Conservation (phyloP, 2,113 vertebrate genomes). For the Phoenicopterus ruber region DNA sequence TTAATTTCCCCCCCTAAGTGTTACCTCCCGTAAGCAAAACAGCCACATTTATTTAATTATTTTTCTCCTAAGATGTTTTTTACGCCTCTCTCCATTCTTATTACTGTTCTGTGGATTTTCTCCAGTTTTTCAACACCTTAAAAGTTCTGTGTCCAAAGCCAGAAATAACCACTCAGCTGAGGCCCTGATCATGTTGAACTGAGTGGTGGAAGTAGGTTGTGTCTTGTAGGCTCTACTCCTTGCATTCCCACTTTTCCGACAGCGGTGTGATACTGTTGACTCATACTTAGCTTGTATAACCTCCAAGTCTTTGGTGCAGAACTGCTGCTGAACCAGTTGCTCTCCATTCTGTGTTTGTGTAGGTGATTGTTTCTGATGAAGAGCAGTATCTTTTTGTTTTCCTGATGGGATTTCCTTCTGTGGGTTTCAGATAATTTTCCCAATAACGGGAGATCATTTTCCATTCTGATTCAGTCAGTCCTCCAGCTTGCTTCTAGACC, state of each 20-base stretch:
- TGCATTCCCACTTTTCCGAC: background rate
- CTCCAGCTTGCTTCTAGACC: background rate
- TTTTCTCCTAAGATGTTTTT: background rate
- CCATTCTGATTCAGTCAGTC: background rate
- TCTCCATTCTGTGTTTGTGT: background rate
- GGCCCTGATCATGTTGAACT: background rate
- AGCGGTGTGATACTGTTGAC: accelerated
- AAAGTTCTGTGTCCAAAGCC: background rate
- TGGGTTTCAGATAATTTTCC: background rate
- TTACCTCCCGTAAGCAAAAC: background rate
- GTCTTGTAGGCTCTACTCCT: background rate
- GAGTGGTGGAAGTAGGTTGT: background rate
- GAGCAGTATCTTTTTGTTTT: background rate
- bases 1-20: background rate
- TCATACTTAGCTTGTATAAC: background rate
- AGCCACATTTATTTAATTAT: background rate
- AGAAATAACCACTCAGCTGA: background rate
- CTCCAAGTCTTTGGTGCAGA: background rate
- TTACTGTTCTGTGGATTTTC: background rate
- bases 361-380: background rate
- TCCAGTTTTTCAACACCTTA: background rate
- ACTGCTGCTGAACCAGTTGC: background rate
- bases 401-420: background rate
- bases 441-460: background rate
- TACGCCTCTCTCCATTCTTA: background rate